Evolutionary conservation across 2,888 invertebrate species (phyloP).

Genomic region (Scaptomyza caliginosa): DNA sequence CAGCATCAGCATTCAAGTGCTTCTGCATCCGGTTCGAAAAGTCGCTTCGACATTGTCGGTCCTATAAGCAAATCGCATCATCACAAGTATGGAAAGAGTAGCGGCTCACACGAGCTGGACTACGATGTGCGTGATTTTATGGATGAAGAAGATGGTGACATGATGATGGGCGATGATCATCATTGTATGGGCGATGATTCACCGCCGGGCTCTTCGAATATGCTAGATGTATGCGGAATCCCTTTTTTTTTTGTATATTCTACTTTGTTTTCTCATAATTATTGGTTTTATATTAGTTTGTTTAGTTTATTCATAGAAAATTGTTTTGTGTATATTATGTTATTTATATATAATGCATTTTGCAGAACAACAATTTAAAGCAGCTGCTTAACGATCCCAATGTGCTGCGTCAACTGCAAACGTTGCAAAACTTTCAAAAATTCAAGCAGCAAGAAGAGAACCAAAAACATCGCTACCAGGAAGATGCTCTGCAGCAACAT

Average conservation of each 20-base stretch:
- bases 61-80: constrained; percentile 60
- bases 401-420: constrained; percentile 95
- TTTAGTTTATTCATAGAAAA: constrained; percentile 12
- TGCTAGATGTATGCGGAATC: constrained; percentile 75
- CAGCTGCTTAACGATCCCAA: constrained; percentile 91
- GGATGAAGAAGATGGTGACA: constrained; percentile 67
- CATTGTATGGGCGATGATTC: constrained; percentile 77
- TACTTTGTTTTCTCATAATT: neutral
- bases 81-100: constrained; percentile 71
- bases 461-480: constrained; percentile 89
- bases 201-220: constrained; percentile 75
- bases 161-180: constrained; percentile 64
- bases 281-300: constrained; percentile 25
- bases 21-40: constrained; percentile 41
- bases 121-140: constrained; percentile 71
- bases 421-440: constrained; percentile 86
- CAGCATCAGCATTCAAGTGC: constrained; percentile 32
- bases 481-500: constrained; percentile 91
- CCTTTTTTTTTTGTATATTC: constrained; percentile 11
- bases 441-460: constrained; percentile 87
- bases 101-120: constrained; percentile 73
- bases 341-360: constrained; percentile 23
- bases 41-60: constrained; percentile 44
- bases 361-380: constrained; percentile 83
- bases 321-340: neutral